Conservation (phyloP, 2,888 invertebrate genomes). For the Dusona sp. region DNA sequence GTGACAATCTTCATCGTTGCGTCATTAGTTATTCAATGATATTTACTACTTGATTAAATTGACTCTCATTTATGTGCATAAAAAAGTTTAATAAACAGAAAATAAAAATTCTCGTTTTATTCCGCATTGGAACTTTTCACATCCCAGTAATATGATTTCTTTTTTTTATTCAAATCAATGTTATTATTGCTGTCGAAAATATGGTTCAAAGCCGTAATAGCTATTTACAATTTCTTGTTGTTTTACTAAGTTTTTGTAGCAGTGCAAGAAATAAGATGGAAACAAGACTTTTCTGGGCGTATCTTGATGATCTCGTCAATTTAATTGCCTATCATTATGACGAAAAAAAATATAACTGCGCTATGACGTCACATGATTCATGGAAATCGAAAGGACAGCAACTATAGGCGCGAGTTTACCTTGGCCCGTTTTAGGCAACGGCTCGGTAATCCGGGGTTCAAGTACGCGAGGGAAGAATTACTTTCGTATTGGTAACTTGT, state of each 20-base stretch:
- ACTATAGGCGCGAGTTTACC: slow-evolving; percentile 4
- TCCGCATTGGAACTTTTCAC: neutral
- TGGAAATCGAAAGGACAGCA: slow-evolving; percentile 21
- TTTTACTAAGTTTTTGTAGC: neutral
- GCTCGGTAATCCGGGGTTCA: neutral
- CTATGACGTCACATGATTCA: neutral
- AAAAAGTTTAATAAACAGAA: neutral
- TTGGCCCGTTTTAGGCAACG: slow-evolving; percentile 9
- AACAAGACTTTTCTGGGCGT: neutral
- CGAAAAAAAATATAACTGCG: slow-evolving; percentile 3
- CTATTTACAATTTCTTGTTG: no score
- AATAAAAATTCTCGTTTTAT: neutral
- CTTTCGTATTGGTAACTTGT: neutral
- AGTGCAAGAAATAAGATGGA: neutral
- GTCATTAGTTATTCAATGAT: slow-evolving; percentile 15
- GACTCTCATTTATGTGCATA: neutral
- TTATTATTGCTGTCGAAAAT: neutral
- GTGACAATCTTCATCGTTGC: slow-evolving; percentile 50
- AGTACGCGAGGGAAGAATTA: neutral
- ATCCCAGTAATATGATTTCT: neutral
- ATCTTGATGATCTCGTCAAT: neutral
- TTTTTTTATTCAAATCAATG: neutral
- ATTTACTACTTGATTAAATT: slow-evolving; percentile 10
- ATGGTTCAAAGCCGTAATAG: neutral
- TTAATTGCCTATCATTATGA: neutral